These are phyloP conservation scores for Nomada hirtipes DNA, from an alignment of 2,888 invertebrate genomes.

Conservation along the genomic window DNA sequence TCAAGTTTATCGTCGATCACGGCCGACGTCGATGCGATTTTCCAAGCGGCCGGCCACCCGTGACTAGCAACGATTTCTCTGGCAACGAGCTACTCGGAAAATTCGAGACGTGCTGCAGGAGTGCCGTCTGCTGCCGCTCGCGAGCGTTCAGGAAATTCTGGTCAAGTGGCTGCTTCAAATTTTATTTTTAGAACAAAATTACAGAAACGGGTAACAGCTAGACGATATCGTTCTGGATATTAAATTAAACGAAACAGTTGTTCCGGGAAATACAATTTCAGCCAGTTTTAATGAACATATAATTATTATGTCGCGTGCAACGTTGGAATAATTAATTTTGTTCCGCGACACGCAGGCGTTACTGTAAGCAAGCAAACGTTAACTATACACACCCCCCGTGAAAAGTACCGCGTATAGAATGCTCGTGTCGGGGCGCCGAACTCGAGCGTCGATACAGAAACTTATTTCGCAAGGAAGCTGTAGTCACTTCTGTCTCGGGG, in stretches of 20 bases:
- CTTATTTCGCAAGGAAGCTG: slow-evolving; percentile 50
- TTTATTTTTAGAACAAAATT: slow-evolving; percentile 49
- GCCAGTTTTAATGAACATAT: slow-evolving; percentile 10
- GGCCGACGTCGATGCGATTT: slow-evolving; percentile 6
- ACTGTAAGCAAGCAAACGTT: not conserved
- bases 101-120: slow-evolving; percentile 20
- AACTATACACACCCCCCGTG: not conserved
- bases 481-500: slow-evolving; percentile 36
- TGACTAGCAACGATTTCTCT: slow-evolving; percentile 33
- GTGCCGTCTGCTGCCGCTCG: not conserved
- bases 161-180: slow-evolving; percentile 53
- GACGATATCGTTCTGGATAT: not conserved
- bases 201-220: slow-evolving; percentile 20
- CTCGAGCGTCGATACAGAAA: not conserved
- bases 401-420: not conserved
- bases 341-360: not conserved
- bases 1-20: slow-evolving; percentile 20
- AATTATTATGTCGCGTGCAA: slow-evolving; percentile 17
- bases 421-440: not conserved
- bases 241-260: not conserved
- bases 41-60: slow-evolving; percentile 19
- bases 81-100: slow-evolving; percentile 34
- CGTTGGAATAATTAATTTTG: slow-evolving; percentile 16
- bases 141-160: slow-evolving; percentile 31
- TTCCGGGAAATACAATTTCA: not conserved